Evolutionary conservation across 2,888 invertebrate species (phyloP).

Genomic region (Meliscaeva auricollis): DNA sequence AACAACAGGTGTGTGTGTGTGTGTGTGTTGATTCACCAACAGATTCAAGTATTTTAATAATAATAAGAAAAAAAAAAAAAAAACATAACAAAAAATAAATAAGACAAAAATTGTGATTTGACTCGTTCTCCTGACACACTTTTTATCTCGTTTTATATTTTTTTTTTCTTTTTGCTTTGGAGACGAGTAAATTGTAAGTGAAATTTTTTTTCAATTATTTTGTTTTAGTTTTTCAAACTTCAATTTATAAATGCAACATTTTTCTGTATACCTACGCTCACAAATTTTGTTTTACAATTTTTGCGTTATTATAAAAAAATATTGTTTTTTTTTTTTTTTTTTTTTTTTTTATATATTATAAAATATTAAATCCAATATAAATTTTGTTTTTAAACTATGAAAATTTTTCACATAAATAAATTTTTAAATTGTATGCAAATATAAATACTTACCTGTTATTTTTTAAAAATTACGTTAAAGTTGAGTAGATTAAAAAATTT

Average conservation of each 20-base stretch:
- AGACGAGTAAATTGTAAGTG: conserved; percentile 81
- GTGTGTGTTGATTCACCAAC: conserved; percentile 24
- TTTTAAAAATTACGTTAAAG: no score
- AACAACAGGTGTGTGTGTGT: conserved; percentile 51
- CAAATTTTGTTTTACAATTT: no score
- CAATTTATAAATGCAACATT: no score
- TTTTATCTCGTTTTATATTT: conserved; percentile 75
- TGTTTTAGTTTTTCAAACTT: conserved; percentile 14
- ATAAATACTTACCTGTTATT: no score
- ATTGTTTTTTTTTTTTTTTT: no score
- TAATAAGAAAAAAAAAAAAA: not conserved
- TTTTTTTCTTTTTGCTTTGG: conserved; percentile 14
- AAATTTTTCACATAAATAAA: not conserved
- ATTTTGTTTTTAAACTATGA: no score
- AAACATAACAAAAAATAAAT: conserved; percentile 5
- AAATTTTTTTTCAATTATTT: conserved; percentile 80
- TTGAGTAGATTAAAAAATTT: no score
- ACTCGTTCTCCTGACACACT: conserved; percentile 82
- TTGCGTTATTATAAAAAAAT: no score
- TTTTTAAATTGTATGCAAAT: not conserved
- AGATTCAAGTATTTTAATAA: conserved; percentile 10
- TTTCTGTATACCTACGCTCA: no score
- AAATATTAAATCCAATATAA: not conserved
- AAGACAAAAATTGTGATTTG: conserved; percentile 52
- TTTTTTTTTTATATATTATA: not conserved